phyloP scores from a whole-genome alignment of 2,113 vertebrate genomes.

The Procavia capensis region DNA sequence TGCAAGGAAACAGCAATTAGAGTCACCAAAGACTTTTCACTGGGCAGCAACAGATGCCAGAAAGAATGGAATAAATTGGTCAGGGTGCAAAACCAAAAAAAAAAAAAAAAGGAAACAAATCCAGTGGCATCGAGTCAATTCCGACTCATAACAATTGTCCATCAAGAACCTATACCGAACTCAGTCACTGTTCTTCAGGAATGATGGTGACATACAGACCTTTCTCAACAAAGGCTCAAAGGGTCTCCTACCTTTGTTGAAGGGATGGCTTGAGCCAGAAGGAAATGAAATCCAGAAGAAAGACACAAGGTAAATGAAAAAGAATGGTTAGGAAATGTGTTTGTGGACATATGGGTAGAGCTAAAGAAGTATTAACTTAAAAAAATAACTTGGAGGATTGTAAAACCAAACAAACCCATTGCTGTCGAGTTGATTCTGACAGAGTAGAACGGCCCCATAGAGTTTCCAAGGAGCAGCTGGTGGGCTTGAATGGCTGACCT shows the following conservation, averaged over 20 bases:
- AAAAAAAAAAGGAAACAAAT: too few species aligned
- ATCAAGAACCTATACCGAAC: background rate
- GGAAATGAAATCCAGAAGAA: background rate
- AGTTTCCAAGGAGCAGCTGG: too few species aligned
- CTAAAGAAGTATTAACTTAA: background rate
- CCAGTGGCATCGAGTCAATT: too few species aligned
- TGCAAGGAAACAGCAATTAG: background rate
- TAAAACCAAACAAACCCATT: too few species aligned
- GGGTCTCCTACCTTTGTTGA: background rate
- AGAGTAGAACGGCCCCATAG: too few species aligned
- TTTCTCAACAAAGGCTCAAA: background rate
- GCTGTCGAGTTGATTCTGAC: too few species aligned
- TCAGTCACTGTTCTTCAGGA: background rate
- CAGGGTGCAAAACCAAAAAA: background rate
- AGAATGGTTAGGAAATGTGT: background rate
- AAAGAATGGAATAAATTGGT: background rate
- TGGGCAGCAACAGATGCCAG: background rate
- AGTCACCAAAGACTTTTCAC: background rate
- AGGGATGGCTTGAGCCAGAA: background rate
- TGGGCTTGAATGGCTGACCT: too few species aligned
- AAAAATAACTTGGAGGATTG: background rate
- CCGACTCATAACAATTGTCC: too few species aligned
- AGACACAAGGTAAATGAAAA: background rate
- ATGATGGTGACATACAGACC: background rate
- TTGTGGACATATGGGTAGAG: background rate